phyloP scores from a whole-genome alignment of 2,113 vertebrate genomes.

The Falcunculus frontatus region DNA sequence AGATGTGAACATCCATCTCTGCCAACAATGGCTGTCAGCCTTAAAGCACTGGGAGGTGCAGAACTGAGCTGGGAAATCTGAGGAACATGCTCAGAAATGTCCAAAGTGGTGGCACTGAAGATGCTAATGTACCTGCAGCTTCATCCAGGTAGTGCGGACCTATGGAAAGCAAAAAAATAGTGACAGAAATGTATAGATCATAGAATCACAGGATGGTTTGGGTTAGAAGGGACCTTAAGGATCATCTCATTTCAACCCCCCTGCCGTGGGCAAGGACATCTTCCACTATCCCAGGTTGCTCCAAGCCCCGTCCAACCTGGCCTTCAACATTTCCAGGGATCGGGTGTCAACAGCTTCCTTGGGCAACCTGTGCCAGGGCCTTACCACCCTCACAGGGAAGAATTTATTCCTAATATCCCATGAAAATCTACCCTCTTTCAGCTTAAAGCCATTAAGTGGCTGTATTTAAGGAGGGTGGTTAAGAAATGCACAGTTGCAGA shows the following conservation, averaged over 20 bases:
- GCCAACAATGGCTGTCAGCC: not conserved
- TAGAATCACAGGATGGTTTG: not conserved
- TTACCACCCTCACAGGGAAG: not conserved
- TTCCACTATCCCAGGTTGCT: not conserved
- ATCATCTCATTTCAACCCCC: not conserved
- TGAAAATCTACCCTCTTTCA: not conserved
- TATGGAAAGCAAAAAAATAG: not conserved
- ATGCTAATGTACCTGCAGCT: not conserved
- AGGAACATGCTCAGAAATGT: not conserved
- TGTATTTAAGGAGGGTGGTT: not conserved
- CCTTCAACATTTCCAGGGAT: rapidly evolving
- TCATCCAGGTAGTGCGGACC: not conserved
- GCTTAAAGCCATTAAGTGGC: not conserved
- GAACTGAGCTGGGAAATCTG: not conserved
- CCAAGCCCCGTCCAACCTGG: rapidly evolving
- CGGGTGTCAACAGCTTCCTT: not conserved
- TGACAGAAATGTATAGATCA: not conserved
- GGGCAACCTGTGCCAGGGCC: not conserved
- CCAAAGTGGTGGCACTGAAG: not conserved
- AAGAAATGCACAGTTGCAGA: not conserved
- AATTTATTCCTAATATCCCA: not conserved
- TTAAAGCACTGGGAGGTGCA: not conserved
- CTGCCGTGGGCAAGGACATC: too few relatives aligned
- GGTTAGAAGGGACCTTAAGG: not conserved
- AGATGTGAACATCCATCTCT: not conserved